Evolutionary conservation across 2,888 invertebrate genomes (phyloP), one percentile per base, ranked within the genome.

Genomic region (Drosophila kuntzei): DNA sequence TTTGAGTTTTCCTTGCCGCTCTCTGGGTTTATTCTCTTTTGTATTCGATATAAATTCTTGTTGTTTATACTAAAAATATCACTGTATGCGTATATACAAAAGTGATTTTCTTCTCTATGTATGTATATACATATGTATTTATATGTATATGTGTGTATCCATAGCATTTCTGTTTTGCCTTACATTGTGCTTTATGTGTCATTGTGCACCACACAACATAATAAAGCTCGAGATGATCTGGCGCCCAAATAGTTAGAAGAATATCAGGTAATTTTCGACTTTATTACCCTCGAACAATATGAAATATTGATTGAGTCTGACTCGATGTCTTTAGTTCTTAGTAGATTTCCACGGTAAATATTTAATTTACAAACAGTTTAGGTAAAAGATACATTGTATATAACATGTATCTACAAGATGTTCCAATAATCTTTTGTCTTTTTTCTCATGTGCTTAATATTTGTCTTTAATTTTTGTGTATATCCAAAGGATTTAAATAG

Each of bases 21-120:
- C 76, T 71, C 57, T 36, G 47, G 25, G 37, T 50, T 54, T 25
- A 50, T 41, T 66, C 46, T 68, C 69, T 61, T 71, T 62, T 67
- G 62, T 72, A 63, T 67, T 67, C 68, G 59, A 59, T 64, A 71
- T 72, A 64, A 68, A 76, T 76, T 81, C 76, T 80, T 79, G 80
- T 84, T 87, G 87, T 87, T 89, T 90, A 90, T 89, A 87, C 89
- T 89, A 89, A 86, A 90, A 89, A 90, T 90, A 89, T 86, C 72
- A 72, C 68, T 89, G 87, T 89, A 68, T 87, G 83, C 67, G 80
- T 79, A 76, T 84, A 72, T 80, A 79, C 66, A 65, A 50, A 50
- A 53, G 59, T 57, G 57, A 53, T 68, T 61, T 69, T 69, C 54
- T 58, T 59, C 16, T 55, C 20, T 64, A 72, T 81, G 64, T 37